Percentiles rank a stretch among this genome's conserved stretches.
Evolutionary conservation across 92 coral and sea anemone species (phyloP).

Genomic region (Porites cylindrica): DNA sequence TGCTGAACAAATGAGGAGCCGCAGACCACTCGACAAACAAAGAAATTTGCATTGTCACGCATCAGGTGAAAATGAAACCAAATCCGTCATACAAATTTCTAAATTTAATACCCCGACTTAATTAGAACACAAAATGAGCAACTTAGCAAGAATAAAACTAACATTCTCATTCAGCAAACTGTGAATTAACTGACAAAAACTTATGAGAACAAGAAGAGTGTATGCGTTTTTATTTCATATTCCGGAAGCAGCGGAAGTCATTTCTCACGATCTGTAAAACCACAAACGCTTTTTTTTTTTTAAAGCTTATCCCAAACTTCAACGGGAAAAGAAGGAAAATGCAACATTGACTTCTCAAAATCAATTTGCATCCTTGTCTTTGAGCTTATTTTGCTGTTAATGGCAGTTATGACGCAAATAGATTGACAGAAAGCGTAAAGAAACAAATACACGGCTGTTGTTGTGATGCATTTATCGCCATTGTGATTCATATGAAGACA

Average conservation of each 20-base stretch:
- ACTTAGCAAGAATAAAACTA: not conserved
- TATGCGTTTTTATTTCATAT: no score
- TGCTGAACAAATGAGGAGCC: not conserved
- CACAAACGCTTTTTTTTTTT: no score
- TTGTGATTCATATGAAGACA: not conserved
- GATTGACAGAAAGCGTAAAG: no score
- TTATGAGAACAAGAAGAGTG: not conserved
- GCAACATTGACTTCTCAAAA: not conserved
- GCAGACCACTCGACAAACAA: not conserved
- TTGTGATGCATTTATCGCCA: no score
- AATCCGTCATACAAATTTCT: not conserved
- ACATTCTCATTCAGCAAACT: no score
- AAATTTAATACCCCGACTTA: not conserved
- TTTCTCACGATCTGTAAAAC: not conserved
- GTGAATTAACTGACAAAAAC: not conserved
- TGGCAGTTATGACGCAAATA: no score
- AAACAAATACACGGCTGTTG: no score
- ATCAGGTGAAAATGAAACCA: not conserved
- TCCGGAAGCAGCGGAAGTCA: not conserved
- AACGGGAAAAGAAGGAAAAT: not conserved
- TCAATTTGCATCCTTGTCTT: not conserved
- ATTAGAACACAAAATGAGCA: not conserved
- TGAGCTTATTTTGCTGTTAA: not conserved
- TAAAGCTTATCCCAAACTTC: not conserved
- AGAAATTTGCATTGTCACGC: conserved; percentile 14